Percentiles rank a stretch among this genome's conserved stretches.
Evolutionary conservation across 2,113 vertebrate genomes (phyloP).

Genomic region (Thunnus thynnus): DNA sequence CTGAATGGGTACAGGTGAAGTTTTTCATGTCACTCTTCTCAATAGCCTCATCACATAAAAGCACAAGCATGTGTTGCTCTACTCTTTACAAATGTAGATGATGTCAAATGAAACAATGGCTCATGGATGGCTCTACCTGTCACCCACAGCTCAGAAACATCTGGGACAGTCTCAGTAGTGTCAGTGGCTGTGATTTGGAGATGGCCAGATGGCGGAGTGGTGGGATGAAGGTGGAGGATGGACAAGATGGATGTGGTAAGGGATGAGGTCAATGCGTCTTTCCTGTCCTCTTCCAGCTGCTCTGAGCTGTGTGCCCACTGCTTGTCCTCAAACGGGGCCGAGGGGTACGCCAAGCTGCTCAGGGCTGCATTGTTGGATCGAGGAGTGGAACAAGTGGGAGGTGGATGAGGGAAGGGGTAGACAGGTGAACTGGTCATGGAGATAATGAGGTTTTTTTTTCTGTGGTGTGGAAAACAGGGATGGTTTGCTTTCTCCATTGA

Average conservation of each 20-base stretch:
- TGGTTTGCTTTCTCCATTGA: background rate
- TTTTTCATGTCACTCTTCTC: background rate
- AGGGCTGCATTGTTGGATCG: slow-evolving; percentile 85
- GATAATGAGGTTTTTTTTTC: background rate
- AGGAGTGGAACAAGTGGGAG: slow-evolving; percentile 70
- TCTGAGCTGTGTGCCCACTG: slow-evolving; percentile 91
- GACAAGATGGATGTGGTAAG: slow-evolving; percentile 92
- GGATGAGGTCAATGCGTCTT: slow-evolving; percentile 86
- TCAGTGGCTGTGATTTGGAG: slow-evolving; percentile 26
- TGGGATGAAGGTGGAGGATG: slow-evolving; percentile 89
- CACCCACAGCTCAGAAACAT: slow-evolving; percentile 64
- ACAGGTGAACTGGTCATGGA: slow-evolving; percentile 82
- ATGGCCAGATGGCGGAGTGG: slow-evolving; percentile 81
- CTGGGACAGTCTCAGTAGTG: slow-evolving; percentile 40
- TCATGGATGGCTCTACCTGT: slow-evolving; percentile 72
- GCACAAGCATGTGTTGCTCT: background rate
- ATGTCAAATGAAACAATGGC: slow-evolving; percentile 3
- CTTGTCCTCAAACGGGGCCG: slow-evolving; percentile 88
- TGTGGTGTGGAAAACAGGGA: background rate
- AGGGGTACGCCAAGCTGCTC: slow-evolving; percentile 92
- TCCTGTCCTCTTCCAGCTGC: slow-evolving; percentile 86
- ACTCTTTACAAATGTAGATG: slow-evolving; percentile 1
- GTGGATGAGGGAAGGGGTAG: slow-evolving; percentile 71
- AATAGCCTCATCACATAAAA: background rate
- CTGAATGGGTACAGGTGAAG: background rate